Evolutionary conservation across 2,888 invertebrate genomes (phyloP).

Genomic region (Ormyrus thymus): DNA sequence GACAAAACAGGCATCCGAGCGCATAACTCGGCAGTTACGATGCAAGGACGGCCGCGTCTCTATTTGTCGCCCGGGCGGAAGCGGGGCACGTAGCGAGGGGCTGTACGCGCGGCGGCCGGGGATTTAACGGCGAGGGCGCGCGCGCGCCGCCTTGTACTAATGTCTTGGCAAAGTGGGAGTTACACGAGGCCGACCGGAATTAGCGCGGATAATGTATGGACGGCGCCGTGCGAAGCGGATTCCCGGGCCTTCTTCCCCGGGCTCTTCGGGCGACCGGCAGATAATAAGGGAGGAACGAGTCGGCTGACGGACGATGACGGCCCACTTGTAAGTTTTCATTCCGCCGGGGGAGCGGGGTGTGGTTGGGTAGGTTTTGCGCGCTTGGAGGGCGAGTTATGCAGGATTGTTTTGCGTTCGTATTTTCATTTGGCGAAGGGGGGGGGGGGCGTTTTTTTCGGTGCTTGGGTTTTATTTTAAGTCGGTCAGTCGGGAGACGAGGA

Average conservation of each 20-base stretch:
- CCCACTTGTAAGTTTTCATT: no score
- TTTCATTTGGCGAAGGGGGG: no score
- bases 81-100: conserved; percentile 54
- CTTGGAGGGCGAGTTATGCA: no score
- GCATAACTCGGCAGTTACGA: conserved; percentile 52
- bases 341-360: no score
- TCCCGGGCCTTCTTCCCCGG: no score
- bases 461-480: not conserved
- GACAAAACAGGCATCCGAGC: conserved; percentile 23
- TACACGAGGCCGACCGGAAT: conserved; percentile 64
- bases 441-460: no score
- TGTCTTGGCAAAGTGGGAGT: conserved; percentile 65
- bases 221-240: not conserved
- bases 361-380: no score
- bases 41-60: conserved; percentile 45
- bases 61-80: not conserved
- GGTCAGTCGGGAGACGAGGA: not conserved
- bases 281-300: no score
- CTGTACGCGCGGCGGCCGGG: not conserved
- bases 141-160: conserved; percentile 63
- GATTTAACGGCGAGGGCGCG: conserved; percentile 61
- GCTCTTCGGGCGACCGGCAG: not conserved
- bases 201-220: conserved; percentile 63
- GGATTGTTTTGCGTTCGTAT: no score
- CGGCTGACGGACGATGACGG: no score